Percentiles rank a stretch among this genome's conserved stretches.
Evolutionary conservation across 2,113 vertebrate genomes (phyloP).

Genomic region (Tetrax tetrax): DNA sequence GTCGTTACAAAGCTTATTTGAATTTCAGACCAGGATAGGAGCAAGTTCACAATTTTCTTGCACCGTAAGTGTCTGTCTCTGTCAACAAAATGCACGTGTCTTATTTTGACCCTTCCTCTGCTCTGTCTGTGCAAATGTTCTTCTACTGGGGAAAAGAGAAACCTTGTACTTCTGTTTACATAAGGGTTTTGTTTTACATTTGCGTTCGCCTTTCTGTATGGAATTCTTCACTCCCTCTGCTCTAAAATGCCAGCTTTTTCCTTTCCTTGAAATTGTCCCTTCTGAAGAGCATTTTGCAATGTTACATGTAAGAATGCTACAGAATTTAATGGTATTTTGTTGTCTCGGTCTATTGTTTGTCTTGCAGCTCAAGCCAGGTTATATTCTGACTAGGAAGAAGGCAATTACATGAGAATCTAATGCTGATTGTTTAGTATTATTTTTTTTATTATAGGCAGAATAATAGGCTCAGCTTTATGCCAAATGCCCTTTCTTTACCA

Average conservation of each 20-base stretch:
- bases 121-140: neutral
- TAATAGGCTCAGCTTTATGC: conserved; percentile 27
- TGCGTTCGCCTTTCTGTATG: neutral
- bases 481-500: conserved; percentile 43
- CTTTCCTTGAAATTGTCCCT: neutral
- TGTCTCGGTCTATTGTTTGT: neutral
- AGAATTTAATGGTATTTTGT: neutral
- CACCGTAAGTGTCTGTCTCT: neutral
- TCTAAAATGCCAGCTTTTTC: neutral
- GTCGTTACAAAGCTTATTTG: neutral
- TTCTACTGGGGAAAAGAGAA: neutral
- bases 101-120: neutral
- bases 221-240: neutral
- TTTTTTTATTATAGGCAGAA: neutral
- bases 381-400: neutral
- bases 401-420: neutral
- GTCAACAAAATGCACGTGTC: neutral
- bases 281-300: neutral
- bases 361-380: neutral
- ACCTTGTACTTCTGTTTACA: neutral
- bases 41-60: neutral
- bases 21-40: neutral
- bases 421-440: neutral
- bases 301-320: neutral
- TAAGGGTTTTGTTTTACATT: neutral